Conservation (phyloP, 1,140 invertebrate genomes). For the Acromyrmex charruanus region DNA sequence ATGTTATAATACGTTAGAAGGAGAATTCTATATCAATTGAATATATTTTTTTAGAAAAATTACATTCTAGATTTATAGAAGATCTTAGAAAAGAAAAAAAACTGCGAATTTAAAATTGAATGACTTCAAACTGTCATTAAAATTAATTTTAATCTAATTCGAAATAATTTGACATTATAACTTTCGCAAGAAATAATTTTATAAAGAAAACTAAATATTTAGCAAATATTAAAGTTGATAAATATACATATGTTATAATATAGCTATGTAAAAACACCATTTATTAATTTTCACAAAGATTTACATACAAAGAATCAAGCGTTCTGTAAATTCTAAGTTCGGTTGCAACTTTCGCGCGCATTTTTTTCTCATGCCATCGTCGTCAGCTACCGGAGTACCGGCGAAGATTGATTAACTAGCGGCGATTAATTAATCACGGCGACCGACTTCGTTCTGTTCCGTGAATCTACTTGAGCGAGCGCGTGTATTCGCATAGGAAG, state of each 20-base stretch:
- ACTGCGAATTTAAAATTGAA: not conserved
- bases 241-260: not conserved
- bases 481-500: not conserved
- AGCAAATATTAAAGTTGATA: not conserved
- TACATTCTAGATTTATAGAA: too few relatives aligned
- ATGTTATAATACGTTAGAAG: not conserved
- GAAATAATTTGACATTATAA: not conserved
- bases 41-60: not conserved
- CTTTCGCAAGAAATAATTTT: too few relatives aligned
- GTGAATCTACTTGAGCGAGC: too few relatives aligned
- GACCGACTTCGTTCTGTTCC: not conserved
- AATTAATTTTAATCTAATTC: not conserved
- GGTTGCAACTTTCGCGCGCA: constrained; percentile 22
- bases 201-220: not conserved
- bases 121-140: not conserved
- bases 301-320: not conserved
- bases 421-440: constrained; percentile 45
- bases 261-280: not conserved
- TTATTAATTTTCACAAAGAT: not conserved
- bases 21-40: not conserved
- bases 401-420: constrained; percentile 21
- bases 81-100: not conserved
- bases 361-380: not conserved
- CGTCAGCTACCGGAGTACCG: constrained; percentile 10
- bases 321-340: not conserved